Evolutionary conservation across 2,113 vertebrate species (phyloP), one percentile per base, ranked within the genome.

Genomic region (Suricata suricatta): DNA sequence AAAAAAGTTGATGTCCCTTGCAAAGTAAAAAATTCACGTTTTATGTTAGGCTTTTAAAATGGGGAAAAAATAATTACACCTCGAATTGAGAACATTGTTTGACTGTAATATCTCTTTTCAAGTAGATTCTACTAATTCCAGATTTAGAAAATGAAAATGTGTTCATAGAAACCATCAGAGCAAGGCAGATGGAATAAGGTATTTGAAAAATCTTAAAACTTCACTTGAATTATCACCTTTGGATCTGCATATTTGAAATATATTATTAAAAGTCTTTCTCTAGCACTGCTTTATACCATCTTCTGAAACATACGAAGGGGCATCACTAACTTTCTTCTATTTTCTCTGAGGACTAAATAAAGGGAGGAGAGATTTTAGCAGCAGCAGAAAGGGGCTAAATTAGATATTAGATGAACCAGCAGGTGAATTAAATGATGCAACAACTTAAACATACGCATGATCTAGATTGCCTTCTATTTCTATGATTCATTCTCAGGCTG

Each of bases 131-230:
- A 84, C 83, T 96, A 97, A 94, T 94, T 97, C 97, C 92, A 96
- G 94, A 94, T 93, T 95, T 95, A 97, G 94, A 97, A 96, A 93
- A 97, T 95, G 96, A 97, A 98, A 96, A 93, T 76, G 60, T 95
- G 93, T 93, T 98, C 88, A 95, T 52, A 95, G 93, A 97, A 98
- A 95, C 92, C 91, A 95, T 66, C 77, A 96, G 97, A 96, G 88
- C 95, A 94, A 95, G 86, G 77, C 93, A 97, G 94, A 91, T 84
- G 63, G 93, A 94, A 94, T 89, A 95, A 98, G 50, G 88, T 85
- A 91, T 96, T 97, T 93, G 94, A 92, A 97, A 97, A 95, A 86
- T 83, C 83, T 90, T 96, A 95, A 86, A 72, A 60, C 92, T 93
- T 12, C 50, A 90, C 92, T 97, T 92, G 96, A 94, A 96, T 95